A percentile compares a stretch with the other conserved stretches of the same genome.
These are phyloP conservation scores for Empidonax traillii DNA, from an alignment of 2,113 vertebrate genomes.

Conservation along the genomic window DNA sequence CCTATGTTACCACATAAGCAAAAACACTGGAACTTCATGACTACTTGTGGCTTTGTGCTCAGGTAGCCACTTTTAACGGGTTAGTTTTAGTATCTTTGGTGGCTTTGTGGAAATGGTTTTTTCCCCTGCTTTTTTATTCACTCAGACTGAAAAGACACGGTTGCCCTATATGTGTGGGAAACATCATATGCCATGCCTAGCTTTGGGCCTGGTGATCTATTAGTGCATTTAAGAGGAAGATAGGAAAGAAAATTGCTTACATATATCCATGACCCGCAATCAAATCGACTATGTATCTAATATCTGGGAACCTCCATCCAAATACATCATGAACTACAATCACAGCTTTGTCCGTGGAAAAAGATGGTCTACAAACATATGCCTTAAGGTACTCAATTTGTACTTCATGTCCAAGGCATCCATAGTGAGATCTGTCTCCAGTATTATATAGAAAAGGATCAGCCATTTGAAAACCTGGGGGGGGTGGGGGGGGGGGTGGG, in stretches of 20 bases:
- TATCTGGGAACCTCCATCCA: constrained; percentile 90
- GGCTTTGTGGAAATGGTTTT: background rate
- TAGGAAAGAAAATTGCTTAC: constrained; percentile 62
- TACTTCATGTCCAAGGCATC: constrained; percentile 81
- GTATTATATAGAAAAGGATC: constrained; percentile 88
- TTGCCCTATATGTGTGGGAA: background rate
- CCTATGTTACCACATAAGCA: background rate
- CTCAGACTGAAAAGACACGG: background rate
- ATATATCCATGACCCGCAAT: constrained; percentile 86
- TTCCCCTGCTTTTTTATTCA: background rate
- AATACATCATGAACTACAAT: constrained; percentile 90
- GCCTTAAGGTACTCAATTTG: constrained; percentile 85
- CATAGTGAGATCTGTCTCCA: constrained; percentile 82
- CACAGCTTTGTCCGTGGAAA: constrained; percentile 80
- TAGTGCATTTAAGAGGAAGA: background rate
- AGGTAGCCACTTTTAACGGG: background rate
- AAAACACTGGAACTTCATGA: background rate
- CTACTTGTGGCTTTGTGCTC: background rate
- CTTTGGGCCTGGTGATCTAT: background rate
- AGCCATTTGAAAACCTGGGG: constrained; percentile 78
- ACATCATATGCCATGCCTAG: background rate
- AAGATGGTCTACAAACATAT: constrained; percentile 80
- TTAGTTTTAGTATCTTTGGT: background rate
- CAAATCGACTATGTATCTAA: constrained; percentile 90
- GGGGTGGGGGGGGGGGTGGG: too few species aligned